Evolutionary conservation across 2,797 vertebrate genomes (phyloP).

Genomic region (Peromyscus nudipes): DNA sequence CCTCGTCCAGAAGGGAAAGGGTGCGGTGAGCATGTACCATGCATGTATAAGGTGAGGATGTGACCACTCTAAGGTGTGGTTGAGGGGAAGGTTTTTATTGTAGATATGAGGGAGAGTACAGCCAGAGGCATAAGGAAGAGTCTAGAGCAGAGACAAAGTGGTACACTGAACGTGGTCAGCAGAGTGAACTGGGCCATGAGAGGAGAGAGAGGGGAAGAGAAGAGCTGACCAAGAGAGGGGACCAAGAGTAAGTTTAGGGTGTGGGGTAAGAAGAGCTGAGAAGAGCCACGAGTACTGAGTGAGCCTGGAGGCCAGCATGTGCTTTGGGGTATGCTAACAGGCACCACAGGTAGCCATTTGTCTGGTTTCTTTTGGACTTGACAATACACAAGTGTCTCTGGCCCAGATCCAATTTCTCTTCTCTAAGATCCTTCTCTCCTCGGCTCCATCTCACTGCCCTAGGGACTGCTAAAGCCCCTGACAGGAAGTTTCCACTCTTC

Average conservation of each 20-base stretch:
- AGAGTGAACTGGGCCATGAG: background rate
- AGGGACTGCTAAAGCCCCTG: background rate
- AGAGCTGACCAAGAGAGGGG: background rate
- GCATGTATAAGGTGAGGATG: background rate
- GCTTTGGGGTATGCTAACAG: background rate
- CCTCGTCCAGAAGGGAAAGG: background rate
- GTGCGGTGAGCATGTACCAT: background rate
- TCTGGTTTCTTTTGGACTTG: background rate
- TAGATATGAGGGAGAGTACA: background rate
- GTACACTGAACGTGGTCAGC: too few relatives aligned
- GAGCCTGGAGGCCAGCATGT: background rate
- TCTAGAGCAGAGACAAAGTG: background rate
- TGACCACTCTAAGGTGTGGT: background rate
- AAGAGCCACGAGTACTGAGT: background rate
- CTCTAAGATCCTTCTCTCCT: background rate
- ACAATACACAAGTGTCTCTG: background rate
- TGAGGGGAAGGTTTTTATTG: background rate
- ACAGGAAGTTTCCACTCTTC: background rate
- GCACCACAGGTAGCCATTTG: background rate
- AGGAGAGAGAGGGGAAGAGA: background rate
- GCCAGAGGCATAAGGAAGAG: background rate
- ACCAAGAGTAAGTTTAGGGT: background rate
- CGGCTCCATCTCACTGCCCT: background rate
- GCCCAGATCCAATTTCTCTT: background rate
- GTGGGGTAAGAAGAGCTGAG: background rate